phyloP scores from a whole-genome alignment of 2,113 vertebrate genomes.

The Dicerorhinus sumatrensis region DNA sequence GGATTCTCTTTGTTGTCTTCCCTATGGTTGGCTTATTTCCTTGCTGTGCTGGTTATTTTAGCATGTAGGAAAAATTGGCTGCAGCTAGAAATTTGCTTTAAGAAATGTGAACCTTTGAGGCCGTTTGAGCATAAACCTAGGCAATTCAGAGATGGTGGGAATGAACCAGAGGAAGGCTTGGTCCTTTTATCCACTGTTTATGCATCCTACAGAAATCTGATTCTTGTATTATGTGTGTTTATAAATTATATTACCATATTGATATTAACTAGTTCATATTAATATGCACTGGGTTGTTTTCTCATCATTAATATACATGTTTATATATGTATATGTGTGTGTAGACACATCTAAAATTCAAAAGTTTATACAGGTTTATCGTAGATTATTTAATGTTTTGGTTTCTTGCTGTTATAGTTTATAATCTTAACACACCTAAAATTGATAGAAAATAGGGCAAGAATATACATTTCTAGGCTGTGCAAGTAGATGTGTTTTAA shows the following conservation, averaged over 20 bases:
- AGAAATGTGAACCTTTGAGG: constrained; percentile 11
- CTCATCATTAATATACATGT: neutral
- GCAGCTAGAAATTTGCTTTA: neutral
- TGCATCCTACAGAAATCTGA: neutral
- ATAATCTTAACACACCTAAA: neutral
- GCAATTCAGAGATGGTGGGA: neutral
- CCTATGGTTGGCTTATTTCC: neutral
- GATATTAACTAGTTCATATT: neutral
- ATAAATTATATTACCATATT: neutral
- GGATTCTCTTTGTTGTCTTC: neutral
- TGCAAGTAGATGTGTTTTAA: neutral
- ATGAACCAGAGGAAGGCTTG: neutral
- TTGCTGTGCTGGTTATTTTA: constrained; percentile 9
- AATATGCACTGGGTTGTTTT: neutral
- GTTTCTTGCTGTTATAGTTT: neutral
- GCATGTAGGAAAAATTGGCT: neutral
- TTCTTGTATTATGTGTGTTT: neutral
- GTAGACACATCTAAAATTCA: neutral
- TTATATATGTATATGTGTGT: neutral
- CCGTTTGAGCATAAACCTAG: neutral
- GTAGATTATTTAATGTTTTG: neutral
- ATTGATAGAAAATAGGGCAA: neutral
- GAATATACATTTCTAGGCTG: neutral
- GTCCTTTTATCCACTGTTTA: neutral
- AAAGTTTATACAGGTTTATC: neutral